A percentile compares a stretch with the other conserved stretches of the same genome.
Conservation (phyloP, 2,113 vertebrate species). For the Scomber scombrus region DNA sequence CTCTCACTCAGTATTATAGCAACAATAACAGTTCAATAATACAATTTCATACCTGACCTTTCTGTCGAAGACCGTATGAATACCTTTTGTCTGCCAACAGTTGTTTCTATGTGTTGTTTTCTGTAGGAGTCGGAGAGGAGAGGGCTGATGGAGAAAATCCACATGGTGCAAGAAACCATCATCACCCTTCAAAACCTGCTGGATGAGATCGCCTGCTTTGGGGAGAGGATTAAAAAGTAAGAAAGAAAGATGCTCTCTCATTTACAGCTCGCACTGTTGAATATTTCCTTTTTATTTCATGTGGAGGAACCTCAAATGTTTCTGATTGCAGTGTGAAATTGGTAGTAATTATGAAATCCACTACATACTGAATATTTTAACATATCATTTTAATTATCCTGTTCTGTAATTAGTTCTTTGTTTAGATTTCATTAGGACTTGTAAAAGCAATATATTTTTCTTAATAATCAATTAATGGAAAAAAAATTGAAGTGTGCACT, state of each 20-base stretch:
- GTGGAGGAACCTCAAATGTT: background rate
- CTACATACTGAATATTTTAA: background rate
- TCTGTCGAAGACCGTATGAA: too few species aligned
- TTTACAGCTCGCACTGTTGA: background rate
- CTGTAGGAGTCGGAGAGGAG: slow-evolving; percentile 92
- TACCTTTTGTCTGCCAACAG: background rate
- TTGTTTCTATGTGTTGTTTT: slow-evolving; percentile 28
- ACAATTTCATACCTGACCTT: too few species aligned
- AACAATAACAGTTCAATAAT: background rate
- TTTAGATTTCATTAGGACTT: background rate
- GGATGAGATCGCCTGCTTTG: slow-evolving; percentile 91
- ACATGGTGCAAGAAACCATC: slow-evolving; percentile 97
- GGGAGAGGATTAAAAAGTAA: slow-evolving; percentile 98
- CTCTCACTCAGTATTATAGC: background rate
- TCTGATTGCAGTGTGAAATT: background rate
- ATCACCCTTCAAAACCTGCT: slow-evolving; percentile 93
- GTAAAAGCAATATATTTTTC: background rate
- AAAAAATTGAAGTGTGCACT: background rate
- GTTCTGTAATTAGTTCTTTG: background rate
- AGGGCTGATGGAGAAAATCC: slow-evolving; percentile 94
- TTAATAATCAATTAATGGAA: background rate
- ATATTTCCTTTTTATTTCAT: background rate
- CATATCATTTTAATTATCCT: background rate
- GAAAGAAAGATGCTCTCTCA: background rate
- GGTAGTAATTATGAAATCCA: background rate